Base-by-base conservation (phyloP, 2,113 vertebrate species). In the Ictalurus punctatus region DNA sequence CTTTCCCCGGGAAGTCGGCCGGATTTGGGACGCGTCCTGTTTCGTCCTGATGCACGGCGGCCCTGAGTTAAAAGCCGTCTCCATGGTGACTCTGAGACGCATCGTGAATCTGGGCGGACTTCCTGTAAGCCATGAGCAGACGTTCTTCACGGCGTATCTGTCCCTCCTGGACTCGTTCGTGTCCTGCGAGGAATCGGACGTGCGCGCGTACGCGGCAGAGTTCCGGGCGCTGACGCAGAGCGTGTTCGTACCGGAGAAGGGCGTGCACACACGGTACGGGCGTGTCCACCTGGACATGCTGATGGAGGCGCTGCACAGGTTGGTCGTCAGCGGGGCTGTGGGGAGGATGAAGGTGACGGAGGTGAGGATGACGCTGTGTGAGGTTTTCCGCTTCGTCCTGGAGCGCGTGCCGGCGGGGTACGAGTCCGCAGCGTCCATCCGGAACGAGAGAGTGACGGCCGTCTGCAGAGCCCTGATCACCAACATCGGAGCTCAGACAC, bases 241-340 rank as follows among this genome's bases (percentile, higher is more conserved):
- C 0, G 87, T 99, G 54, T 97, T 99, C 87, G 94, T 96, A 73
- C 93, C 95, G 63, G 93, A 96, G 48, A 84, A 74, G 48, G 92
- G 95, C 61, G 92, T 94, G 63, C 93, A 95, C 92, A 44, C 87
- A 90, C 93, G 88, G 83, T 95, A 99, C 91, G 97, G 98, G 92
- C 95, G 97, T 88, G 92, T 97, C 76, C 96, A 98, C 88, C 95
- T 99, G 86, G 97, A 96, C 52, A 95, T 97, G 95, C 89, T 98
- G 86, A 95, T 99, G 52, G 96, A 98, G 91, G 97, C 95, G 34
- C 96, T 99, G 63, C 96, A 95, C 85, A 76, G 88, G 0, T 92
- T 98, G 27, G 96, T 97, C 93, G 92, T 96, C 91, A 90, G 89
- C 10, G 95, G 96, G n/a, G 83, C 95, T 23, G 94, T 97, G 25